Conservation (phyloP, 1,140 invertebrate species). For the Ylistrum balloti region DNA sequence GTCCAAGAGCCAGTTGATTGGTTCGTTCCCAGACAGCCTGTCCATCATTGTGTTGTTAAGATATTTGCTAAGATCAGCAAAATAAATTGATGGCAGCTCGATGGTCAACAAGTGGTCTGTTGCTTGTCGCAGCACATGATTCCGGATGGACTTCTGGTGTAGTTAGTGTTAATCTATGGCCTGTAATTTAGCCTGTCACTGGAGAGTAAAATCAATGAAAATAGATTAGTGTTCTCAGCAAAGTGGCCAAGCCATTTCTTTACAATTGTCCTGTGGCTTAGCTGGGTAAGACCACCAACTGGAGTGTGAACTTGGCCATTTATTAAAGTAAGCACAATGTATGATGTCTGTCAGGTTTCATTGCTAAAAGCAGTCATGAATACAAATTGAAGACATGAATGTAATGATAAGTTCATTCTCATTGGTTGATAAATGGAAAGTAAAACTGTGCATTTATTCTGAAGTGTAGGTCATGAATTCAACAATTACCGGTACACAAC, state of each 20-base stretch:
- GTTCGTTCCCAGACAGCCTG: not conserved
- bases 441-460: not conserved
- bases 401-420: not conserved
- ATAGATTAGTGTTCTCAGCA: constrained; percentile 12
- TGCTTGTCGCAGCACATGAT: constrained; percentile 14
- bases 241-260: constrained; percentile 33
- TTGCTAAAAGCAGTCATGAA: not conserved
- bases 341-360: constrained; percentile 12
- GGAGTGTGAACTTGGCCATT: constrained; percentile 30
- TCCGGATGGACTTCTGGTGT: not conserved
- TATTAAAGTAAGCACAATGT: not conserved
- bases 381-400: not conserved
- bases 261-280: not conserved
- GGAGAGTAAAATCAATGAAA: constrained; percentile 6
- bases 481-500: no score
- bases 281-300: not conserved
- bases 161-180: not conserved
- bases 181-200: constrained; percentile 9
- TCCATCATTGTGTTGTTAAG: constrained; percentile 38
- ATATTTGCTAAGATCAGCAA: constrained; percentile 39
- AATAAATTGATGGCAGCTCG: not conserved
- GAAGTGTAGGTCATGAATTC: no score
- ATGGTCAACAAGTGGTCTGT: constrained; percentile 32
- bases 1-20: not conserved
- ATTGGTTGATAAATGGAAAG: not conserved